Evolutionary conservation across 2,888 invertebrate genomes (phyloP).

Genomic region (Clepsis dumicolana): DNA sequence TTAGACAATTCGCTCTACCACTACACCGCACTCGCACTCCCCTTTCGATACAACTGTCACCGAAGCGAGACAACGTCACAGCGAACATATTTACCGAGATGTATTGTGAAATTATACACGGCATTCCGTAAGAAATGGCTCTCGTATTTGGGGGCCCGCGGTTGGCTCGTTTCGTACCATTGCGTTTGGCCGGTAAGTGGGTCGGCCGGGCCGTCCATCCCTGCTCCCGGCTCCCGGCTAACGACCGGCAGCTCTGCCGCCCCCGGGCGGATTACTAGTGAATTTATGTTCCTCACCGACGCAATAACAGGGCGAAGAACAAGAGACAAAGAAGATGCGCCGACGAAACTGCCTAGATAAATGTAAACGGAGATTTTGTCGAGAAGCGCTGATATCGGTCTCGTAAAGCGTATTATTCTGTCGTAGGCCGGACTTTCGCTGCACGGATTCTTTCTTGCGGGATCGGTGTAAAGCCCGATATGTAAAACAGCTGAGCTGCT

Average conservation of each 20-base stretch:
- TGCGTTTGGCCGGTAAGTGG: constrained; percentile 38
- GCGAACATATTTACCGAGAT: constrained; percentile 9
- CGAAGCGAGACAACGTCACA: not conserved
- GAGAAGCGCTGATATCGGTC: not conserved
- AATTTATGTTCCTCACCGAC: constrained; percentile 36
- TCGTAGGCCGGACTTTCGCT: not conserved
- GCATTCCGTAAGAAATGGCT: constrained; percentile 30
- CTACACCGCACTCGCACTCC: not conserved
- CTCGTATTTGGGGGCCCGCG: constrained; percentile 31
- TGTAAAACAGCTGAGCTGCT: too few species aligned
- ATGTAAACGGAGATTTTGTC: constrained; percentile 13
- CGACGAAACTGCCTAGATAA: constrained; percentile 11
- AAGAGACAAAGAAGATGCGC: constrained; percentile 20
- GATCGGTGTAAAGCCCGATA: not conserved
- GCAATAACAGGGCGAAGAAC: constrained; percentile 29
- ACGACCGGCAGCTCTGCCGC: constrained; percentile 32
- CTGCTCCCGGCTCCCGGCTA: constrained; percentile 9
- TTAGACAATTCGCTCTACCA: constrained; percentile 23
- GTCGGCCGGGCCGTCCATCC: constrained; percentile 28
- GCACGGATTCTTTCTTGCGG: not conserved
- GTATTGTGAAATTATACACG: constrained; percentile 36
- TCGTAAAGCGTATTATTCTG: constrained; percentile 7
- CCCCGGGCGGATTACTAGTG: constrained; percentile 32
- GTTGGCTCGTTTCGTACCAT: constrained; percentile 32
- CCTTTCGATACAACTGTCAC: constrained; percentile 6